Conservation (phyloP, 2,113 vertebrate genomes). For the Spizaetus ornatus region DNA sequence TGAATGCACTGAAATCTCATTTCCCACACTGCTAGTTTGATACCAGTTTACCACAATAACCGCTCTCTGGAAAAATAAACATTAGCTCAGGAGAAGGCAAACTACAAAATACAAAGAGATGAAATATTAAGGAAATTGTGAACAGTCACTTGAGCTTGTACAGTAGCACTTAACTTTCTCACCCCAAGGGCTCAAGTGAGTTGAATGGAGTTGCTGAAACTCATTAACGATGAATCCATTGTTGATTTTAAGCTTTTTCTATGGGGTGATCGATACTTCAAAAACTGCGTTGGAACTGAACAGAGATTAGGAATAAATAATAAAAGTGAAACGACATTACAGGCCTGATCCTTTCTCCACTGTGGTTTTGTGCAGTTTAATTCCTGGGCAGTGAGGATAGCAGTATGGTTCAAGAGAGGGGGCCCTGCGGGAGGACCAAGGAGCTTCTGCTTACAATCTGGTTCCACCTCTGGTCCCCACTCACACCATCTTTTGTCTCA, state of each 20-base stretch:
- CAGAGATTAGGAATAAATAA: background rate
- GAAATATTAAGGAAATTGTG: slow-evolving; percentile 51
- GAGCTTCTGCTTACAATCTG: background rate
- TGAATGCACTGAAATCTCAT: background rate
- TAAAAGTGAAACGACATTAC: background rate
- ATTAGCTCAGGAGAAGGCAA: slow-evolving; percentile 31
- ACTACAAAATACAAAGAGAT: slow-evolving; percentile 8
- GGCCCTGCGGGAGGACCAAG: background rate
- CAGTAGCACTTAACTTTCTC: slow-evolving; percentile 50
- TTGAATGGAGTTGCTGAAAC: background rate
- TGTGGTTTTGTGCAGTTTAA: background rate
- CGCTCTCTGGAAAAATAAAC: slow-evolving; percentile 20
- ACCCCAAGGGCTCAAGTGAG: background rate
- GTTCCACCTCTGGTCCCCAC: background rate
- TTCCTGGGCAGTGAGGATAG: background rate
- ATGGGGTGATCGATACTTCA: background rate
- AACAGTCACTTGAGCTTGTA: slow-evolving; percentile 37
- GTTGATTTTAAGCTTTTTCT: background rate
- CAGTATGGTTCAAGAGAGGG: background rate
- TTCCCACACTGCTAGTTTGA: slow-evolving; percentile 9
- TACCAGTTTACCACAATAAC: slow-evolving; percentile 47
- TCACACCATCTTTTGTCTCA: background rate
- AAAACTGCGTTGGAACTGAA: background rate
- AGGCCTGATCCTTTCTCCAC: background rate
- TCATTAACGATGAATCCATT: slow-evolving; percentile 33